Conservation (phyloP, 1,140 invertebrate species). For the Tetramorium parvispinum region DNA sequence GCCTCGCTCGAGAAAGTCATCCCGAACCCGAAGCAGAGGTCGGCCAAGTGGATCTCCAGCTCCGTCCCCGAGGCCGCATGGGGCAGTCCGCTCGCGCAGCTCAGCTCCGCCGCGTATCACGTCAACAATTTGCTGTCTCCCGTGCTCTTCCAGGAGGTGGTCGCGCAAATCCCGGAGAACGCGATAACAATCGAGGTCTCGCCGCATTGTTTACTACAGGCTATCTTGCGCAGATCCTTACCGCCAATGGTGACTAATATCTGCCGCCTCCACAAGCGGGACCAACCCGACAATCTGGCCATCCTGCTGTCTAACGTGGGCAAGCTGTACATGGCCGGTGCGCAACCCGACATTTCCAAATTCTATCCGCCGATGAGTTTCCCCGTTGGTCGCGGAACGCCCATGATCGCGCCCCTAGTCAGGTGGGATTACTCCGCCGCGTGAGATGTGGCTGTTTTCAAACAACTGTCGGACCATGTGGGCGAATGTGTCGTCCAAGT, state of each 20-base stretch:
- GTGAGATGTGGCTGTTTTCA: no score
- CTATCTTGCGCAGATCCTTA: constrained; percentile 93
- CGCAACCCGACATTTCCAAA: constrained; percentile 90
- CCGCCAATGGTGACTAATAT: constrained; percentile 89
- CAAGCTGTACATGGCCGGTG: constrained; percentile 93
- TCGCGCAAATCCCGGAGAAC: constrained; percentile 93
- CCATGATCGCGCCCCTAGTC: no score
- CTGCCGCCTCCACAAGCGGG: constrained; percentile 92
- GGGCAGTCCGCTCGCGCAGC: constrained; percentile 91
- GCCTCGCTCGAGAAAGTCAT: no score
- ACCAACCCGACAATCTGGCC: constrained; percentile 89
- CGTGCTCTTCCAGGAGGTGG: constrained; percentile 93
- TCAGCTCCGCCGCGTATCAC: constrained; percentile 96
- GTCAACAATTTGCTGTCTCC: constrained; percentile 97
- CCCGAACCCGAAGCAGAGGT: no score
- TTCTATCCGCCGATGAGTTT: constrained; percentile 92
- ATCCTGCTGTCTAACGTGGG: constrained; percentile 91
- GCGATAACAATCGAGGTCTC: constrained; percentile 97
- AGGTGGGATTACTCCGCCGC: no score
- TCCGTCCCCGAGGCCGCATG: constrained; percentile 93
- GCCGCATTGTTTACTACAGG: constrained; percentile 95
- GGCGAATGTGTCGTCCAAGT: no score
- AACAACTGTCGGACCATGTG: no score
- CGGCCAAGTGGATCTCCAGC: no score
- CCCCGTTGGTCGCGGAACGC: constrained; percentile 96